These are phyloP conservation scores for Globodera rostochiensis DNA, from an alignment of 1,140 invertebrate species.

Conservation along the genomic window DNA sequence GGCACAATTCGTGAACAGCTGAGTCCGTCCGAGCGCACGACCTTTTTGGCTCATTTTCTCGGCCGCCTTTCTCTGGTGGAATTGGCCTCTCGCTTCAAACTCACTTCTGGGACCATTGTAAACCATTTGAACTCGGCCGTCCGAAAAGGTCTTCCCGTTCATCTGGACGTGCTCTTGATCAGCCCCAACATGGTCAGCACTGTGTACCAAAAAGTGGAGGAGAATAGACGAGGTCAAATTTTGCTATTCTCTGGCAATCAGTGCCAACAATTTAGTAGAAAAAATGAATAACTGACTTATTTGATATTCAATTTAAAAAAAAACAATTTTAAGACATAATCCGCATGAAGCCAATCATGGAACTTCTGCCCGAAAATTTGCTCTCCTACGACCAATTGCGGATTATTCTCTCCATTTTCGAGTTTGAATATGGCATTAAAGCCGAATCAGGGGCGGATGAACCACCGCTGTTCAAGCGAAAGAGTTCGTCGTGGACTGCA, in stretches of 20 bases:
- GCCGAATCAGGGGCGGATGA: not conserved
- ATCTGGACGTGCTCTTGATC: conserved; percentile 26
- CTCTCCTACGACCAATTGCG: conserved; percentile 33
- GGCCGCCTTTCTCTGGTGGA: conserved; percentile 23
- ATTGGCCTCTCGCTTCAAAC: not conserved
- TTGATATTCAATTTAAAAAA: no score
- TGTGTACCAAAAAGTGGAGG: conserved; percentile 24
- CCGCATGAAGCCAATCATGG: conserved; percentile 40
- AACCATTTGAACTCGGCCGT: conserved; percentile 29
- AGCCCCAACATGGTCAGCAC: conserved; percentile 4
- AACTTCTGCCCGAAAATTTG: conserved; percentile 22
- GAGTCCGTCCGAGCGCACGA: not conserved
- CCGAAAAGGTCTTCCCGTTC: conserved; percentile 28
- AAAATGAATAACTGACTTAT: no score
- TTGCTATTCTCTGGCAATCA: not conserved
- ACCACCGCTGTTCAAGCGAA: not conserved
- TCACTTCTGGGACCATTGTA: conserved; percentile 7
- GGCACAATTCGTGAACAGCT: conserved; percentile 8
- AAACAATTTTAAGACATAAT: conserved; percentile 32
- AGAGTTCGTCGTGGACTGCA: conserved; percentile 6
- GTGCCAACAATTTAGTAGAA: no score
- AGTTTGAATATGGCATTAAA: conserved; percentile 42
- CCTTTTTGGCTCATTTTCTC: conserved; percentile 21
- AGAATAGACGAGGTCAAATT: conserved; percentile 27
- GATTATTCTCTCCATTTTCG: conserved; percentile 38